Evolutionary conservation across 2,888 invertebrate species (phyloP).

Genomic region (Eupeodes luniger): DNA sequence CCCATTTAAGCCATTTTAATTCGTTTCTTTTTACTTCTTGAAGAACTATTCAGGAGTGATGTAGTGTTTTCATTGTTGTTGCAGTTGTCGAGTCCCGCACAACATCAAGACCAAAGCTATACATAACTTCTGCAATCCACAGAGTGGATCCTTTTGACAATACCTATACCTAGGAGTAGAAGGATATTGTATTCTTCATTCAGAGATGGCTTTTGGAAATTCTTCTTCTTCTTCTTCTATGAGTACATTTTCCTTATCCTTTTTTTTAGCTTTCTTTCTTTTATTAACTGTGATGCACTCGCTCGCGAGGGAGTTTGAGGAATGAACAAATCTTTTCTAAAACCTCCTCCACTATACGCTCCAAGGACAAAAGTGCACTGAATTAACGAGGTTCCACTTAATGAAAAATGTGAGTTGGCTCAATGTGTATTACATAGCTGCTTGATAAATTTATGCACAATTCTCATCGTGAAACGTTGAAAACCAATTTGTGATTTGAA

Average conservation of each 20-base stretch:
- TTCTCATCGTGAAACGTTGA: not conserved
- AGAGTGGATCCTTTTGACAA: slow-evolving; percentile 27
- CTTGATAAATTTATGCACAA: not conserved
- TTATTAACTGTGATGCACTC: slow-evolving; percentile 23
- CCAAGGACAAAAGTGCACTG: slow-evolving; percentile 11
- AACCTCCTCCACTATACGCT: not conserved
- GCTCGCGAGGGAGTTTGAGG: not conserved
- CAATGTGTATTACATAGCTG: not conserved
- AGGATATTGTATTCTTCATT: slow-evolving; percentile 34
- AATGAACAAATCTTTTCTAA: slow-evolving; percentile 3
- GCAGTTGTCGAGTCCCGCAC: not conserved
- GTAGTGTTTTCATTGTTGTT: slow-evolving; percentile 18
- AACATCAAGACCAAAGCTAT: slow-evolving; percentile 1
- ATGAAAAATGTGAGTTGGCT: not conserved
- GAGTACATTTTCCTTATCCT: not conserved
- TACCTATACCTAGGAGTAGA: too few species aligned
- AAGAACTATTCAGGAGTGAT: slow-evolving; percentile 51
- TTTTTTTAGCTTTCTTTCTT: not conserved
- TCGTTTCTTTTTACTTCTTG: slow-evolving; percentile 29
- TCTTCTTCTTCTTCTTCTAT: not conserved
- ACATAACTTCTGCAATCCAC: slow-evolving; percentile 2
- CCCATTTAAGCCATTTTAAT: slow-evolving; percentile 68
- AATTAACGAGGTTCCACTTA: slow-evolving; percentile 22
- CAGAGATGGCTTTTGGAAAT: slow-evolving; percentile 2
- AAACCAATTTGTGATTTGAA: slow-evolving; percentile 7